These are phyloP conservation scores for Antheraea pernyi DNA, from an alignment of 1,140 invertebrate species.

Conservation along the genomic window DNA sequence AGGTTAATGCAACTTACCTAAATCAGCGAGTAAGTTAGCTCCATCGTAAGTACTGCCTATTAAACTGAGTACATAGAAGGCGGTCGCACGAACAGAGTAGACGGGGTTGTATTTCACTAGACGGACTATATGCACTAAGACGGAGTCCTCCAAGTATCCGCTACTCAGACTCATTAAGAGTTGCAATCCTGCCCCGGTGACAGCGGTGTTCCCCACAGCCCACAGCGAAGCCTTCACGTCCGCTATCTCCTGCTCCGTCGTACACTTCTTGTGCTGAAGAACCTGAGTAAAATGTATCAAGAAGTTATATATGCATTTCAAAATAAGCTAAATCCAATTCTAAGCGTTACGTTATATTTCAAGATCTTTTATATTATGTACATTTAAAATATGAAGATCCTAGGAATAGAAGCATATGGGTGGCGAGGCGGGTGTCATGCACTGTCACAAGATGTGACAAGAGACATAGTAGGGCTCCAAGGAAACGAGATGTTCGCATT, in stretches of 20 bases:
- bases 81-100: slow-evolving; percentile 93
- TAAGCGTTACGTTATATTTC: too few species aligned
- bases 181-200: slow-evolving; percentile 86
- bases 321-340: too few species aligned
- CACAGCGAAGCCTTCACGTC: slow-evolving; percentile 94
- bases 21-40: slow-evolving; percentile 85
- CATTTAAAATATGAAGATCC: too few species aligned
- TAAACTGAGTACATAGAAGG: slow-evolving; percentile 92
- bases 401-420: too few species aligned
- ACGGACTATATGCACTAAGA: slow-evolving; percentile 86
- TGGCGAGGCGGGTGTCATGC: too few species aligned
- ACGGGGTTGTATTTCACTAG: slow-evolving; percentile 89
- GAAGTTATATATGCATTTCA: too few species aligned
- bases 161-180: slow-evolving; percentile 79
- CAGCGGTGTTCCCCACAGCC: slow-evolving; percentile 92
- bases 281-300: slow-evolving; percentile 33
- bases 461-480: too few species aligned
- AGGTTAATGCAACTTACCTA: slow-evolving; percentile 75
- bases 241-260: slow-evolving; percentile 83
- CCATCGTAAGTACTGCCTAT: slow-evolving; percentile 91
- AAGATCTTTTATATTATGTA: too few species aligned
- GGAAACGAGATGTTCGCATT: too few species aligned
- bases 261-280: slow-evolving; percentile 77
- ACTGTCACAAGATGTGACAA: too few species aligned
- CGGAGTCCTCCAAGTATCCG: slow-evolving; percentile 62